Evolutionary conservation across 2,113 vertebrate genomes (phyloP).

Genomic region (Periophthalmodon schlosseri): DNA sequence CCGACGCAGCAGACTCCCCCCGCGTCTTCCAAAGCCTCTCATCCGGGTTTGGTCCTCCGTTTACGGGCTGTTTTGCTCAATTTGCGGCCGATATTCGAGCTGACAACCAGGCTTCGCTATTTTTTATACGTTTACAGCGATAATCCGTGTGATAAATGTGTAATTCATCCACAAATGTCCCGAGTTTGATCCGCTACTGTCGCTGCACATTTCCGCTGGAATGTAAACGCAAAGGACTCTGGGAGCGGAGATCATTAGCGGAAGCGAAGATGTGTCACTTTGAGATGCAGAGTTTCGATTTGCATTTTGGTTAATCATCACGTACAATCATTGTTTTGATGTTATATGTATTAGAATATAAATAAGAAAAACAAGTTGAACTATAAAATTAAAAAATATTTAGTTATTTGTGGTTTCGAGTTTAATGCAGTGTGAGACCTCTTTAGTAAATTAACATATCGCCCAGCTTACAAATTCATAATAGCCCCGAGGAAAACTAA

Average conservation of each 20-base stretch:
- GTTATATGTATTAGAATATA: background rate
- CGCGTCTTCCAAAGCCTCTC: slow-evolving; percentile 40
- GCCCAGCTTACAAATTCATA: rapidly evolving
- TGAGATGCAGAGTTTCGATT: background rate
- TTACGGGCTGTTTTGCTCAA: slow-evolving; percentile 28
- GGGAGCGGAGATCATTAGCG: slow-evolving; percentile 12
- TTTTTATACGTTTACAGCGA: background rate
- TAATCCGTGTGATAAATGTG: background rate
- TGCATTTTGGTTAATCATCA: background rate
- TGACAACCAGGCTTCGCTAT: background rate
- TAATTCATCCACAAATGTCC: slow-evolving; percentile 5
- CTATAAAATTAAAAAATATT: background rate
- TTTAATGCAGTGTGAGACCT: background rate
- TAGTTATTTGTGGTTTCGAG: background rate
- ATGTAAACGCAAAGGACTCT: slow-evolving; percentile 22
- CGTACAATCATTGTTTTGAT: background rate
- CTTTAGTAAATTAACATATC: background rate
- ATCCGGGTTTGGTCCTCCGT: slow-evolving; percentile 27
- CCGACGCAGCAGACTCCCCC: slow-evolving; percentile 17
- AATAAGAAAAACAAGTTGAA: background rate
- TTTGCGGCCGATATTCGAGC: background rate
- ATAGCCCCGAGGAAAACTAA: background rate
- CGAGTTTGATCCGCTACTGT: background rate
- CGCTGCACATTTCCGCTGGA: slow-evolving; percentile 9
- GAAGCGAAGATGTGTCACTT: background rate